Base-by-base conservation (phyloP, 2,888 invertebrate genomes). In the Nebria brevicollis region DNA sequence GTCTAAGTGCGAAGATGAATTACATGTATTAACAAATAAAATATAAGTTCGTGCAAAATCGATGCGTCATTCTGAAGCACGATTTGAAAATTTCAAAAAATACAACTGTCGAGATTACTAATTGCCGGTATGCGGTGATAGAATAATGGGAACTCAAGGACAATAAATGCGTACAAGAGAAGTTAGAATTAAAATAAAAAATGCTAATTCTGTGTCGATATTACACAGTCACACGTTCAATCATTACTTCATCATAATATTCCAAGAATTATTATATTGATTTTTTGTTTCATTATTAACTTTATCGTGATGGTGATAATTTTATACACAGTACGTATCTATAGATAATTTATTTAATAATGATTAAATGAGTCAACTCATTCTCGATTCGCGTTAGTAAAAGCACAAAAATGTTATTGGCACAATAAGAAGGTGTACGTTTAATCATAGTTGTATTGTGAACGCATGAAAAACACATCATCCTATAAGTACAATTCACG, bases 91-190 rank as follows among this genome's bases (percentile, higher is more conserved):
- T 10, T 73, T 73, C 41, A 41, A 73, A 41, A 73, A 73, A 34
- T 26, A 73, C 41, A 73, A 73, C 42, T 73, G 73, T 73, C 73
- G 34, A 15, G 73, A 73, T 73, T 77, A 79, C 79, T 79, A 79
- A 79, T 79, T 79, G 70, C 70, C 41, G 43, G 68, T 68, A 68
- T 75, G 73, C 72, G 73, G 64, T 65, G 72, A 77, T 77, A 25
- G 70, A 25, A 42, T 72, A 26, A 43, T 26, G 25, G 64, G 72
- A 64, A 65, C 54, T 72, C 68, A 68, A 68, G 68, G 68, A 68
- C 68, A 25, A 25, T 20, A 26, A 68, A 68, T 54, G 20, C 68
- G 68, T 68, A 68, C 68, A 13, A 20, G 26, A 68, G 26, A 68
- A 15, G 68, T 10, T 8, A 68, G 10, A 68, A 68, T 10, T 2